Percentiles rank a stretch among this genome's conserved stretches.
phyloP scores from a whole-genome alignment of 2,797 vertebrate genomes.

The Centropyge bicolor region DNA sequence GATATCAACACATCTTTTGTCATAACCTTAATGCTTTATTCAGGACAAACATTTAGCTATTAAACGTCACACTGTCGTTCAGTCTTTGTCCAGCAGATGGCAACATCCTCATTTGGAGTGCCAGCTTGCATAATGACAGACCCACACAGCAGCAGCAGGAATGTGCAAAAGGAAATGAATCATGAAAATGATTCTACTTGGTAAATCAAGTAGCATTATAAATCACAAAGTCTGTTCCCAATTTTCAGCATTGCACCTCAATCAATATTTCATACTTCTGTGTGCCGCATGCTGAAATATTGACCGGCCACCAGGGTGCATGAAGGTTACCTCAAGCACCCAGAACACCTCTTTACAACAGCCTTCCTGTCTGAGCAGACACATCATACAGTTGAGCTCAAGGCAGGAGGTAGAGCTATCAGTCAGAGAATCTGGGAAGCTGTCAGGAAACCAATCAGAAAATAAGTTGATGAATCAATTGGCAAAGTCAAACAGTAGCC shows the following conservation, averaged over 20 bases:
- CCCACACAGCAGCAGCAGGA: constrained; percentile 35
- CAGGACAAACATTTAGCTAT: too few relatives aligned
- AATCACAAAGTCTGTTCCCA: constrained; percentile 57
- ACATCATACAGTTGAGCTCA: constrained; percentile 70
- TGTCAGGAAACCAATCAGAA: constrained; percentile 76
- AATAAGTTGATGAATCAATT: constrained; percentile 75
- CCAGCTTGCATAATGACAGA: constrained; percentile 32
- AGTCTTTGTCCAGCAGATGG: constrained; percentile 79
- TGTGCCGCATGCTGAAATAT: constrained; percentile 52
- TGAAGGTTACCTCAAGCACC: constrained; percentile 65
- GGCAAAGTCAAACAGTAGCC: constrained; percentile 62
- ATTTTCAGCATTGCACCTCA: constrained; percentile 43
- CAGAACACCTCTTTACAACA: constrained; percentile 52
- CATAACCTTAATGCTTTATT: neutral
- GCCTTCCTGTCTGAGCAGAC: constrained; percentile 61
- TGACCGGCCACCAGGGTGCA: constrained; percentile 60
- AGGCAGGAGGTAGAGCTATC: constrained; percentile 64
- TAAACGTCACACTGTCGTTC: neutral
- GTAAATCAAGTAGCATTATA: constrained; percentile 65
- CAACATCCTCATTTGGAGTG: constrained; percentile 46
- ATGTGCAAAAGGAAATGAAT: constrained; percentile 65
- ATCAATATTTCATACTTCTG: constrained; percentile 67
- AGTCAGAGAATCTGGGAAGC: constrained; percentile 61
- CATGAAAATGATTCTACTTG: constrained; percentile 62
- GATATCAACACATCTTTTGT: neutral